Percentiles rank a stretch among this genome's conserved stretches.
phyloP scores from a whole-genome alignment of 2,113 vertebrate genomes.

The Nesogale talazaci region DNA sequence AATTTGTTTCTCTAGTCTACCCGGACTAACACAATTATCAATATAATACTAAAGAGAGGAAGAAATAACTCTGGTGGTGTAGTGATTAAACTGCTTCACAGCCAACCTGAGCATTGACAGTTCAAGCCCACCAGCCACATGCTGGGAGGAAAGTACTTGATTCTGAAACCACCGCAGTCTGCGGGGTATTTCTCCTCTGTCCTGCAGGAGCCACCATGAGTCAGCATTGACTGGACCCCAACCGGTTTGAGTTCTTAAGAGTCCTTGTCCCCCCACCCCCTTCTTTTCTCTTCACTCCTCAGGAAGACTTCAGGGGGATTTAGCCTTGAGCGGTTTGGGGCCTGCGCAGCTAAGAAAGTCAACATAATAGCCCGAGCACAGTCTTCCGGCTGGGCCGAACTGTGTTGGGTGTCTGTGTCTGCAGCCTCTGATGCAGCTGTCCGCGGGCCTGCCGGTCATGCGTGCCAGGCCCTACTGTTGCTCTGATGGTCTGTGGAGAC shows the following conservation, averaged over 20 bases:
- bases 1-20: too few relatives aligned
- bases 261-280: background rate
- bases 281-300: background rate
- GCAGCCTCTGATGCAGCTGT: rapidly evolving
- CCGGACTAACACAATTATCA: too few relatives aligned
- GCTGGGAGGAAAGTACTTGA: background rate
- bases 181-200: background rate
- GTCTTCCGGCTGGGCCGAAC: background rate
- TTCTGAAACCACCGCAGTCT: background rate
- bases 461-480: background rate
- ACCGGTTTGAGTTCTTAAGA: background rate
- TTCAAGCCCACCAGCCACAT: background rate
- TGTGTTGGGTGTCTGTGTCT: background rate
- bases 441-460: background rate
- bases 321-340: background rate
- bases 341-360: background rate
- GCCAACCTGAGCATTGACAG: background rate
- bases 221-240: background rate
- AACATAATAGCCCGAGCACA: background rate
- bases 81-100: too few relatives aligned
- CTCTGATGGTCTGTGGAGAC: background rate
- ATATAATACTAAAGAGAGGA: background rate
- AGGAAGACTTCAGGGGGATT: background rate
- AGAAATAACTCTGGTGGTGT: background rate
- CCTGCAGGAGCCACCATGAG: background rate